A percentile compares a stretch with the other conserved stretches of the same genome.
Evolutionary conservation across 2,797 vertebrate genomes (phyloP).

Genomic region (Esox lucius): DNA sequence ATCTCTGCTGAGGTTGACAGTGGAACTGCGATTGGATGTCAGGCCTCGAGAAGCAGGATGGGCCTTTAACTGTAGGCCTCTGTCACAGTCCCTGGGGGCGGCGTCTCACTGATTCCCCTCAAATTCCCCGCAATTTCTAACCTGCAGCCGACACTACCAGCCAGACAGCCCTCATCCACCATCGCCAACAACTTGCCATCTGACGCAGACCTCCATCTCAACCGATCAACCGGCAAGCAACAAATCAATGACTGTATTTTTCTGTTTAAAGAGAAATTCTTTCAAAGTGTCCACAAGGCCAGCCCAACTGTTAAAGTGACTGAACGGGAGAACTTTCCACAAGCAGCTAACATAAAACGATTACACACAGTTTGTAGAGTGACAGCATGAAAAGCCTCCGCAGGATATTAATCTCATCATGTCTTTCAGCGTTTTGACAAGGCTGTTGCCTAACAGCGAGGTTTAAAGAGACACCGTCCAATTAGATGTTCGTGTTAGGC

Average conservation of each 20-base stretch:
- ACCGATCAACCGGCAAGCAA: neutral
- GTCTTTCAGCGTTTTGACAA: conserved; percentile 57
- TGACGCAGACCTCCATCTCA: neutral
- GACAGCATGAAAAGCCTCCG: conserved; percentile 46
- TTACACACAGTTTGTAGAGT: conserved; percentile 39
- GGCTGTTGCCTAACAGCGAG: conserved; percentile 61
- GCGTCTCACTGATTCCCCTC: neutral
- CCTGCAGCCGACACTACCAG: neutral
- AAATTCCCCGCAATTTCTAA: neutral
- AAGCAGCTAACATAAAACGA: conserved; percentile 36
- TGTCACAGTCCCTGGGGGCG: neutral
- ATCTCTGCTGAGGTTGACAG: conserved; percentile 2
- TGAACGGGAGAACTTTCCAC: conserved; percentile 18
- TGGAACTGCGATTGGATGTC: neutral
- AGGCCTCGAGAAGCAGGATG: neutral
- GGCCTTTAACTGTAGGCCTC: neutral
- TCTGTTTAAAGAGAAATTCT: neutral
- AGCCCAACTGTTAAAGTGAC: conserved; percentile 1
- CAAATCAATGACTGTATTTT: neutral
- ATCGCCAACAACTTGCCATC: neutral
- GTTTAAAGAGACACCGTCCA: conserved; percentile 60
- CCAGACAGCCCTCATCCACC: neutral
- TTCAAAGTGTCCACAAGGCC: neutral
- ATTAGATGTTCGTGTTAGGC: conserved; percentile 60
- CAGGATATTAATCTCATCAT: conserved; percentile 43